A percentile compares a stretch with the other conserved stretches of the same genome.
phyloP scores from a whole-genome alignment of 2,113 vertebrate genomes.

The Rhea pennata region DNA sequence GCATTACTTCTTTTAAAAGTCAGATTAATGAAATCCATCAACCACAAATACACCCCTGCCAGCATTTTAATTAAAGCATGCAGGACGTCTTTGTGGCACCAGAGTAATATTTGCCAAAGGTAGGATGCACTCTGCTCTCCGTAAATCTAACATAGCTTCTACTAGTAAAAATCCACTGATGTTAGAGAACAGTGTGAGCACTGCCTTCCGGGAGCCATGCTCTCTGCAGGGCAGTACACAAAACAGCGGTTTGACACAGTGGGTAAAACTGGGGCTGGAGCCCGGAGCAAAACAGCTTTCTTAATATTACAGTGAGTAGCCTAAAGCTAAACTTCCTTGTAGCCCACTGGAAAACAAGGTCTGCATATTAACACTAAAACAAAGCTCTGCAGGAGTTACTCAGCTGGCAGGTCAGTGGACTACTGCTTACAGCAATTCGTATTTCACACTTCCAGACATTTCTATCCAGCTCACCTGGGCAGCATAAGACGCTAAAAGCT shows the following conservation, averaged over 20 bases:
- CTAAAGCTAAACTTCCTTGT: neutral
- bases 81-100: neutral
- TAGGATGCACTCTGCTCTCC: neutral
- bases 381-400: constrained; percentile 37
- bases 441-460: neutral
- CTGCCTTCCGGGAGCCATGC: rapidly evolving
- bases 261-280: neutral
- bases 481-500: constrained; percentile 34
- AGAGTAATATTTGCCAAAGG: neutral
- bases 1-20: neutral
- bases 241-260: neutral
- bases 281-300: neutral
- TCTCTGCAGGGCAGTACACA: rapidly evolving
- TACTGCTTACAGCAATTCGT: neutral
- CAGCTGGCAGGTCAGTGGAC: neutral
- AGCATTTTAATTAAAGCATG: constrained; percentile 43
- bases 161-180: neutral
- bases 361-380: neutral
- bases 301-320: neutral
- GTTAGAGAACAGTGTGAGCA: rapidly evolving
- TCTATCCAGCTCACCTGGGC: constrained; percentile 39
- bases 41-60: neutral
- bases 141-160: neutral
- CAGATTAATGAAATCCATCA: neutral
- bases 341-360: neutral